phyloP scores from a whole-genome alignment of 2,888 invertebrate species.

The Pollenia amentaria region DNA sequence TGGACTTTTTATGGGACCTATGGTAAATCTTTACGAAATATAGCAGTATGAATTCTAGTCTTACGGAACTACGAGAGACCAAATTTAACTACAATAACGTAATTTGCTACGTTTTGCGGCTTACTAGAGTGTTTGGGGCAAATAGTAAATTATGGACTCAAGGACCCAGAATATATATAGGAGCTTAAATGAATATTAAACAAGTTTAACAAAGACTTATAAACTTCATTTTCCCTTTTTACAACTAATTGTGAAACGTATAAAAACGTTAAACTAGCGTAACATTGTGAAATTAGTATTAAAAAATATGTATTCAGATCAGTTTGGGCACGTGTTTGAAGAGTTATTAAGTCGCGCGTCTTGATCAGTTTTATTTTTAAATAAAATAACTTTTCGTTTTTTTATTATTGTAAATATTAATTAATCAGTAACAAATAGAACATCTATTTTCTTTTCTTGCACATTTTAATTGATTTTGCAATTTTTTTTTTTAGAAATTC shows the following conservation, averaged over 20 bases:
- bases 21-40: too few species aligned
- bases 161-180: too few species aligned
- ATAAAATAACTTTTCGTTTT: neutral
- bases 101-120: too few species aligned
- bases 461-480: neutral
- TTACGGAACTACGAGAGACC: too few species aligned
- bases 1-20: too few species aligned
- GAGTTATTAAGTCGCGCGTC: slow-evolving; percentile 6
- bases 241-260: neutral
- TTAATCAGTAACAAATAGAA: slow-evolving; percentile 1
- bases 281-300: slow-evolving; percentile 6
- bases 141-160: too few species aligned
- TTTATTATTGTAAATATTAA: neutral
- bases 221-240: too few species aligned
- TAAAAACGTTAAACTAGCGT: slow-evolving; percentile 38
- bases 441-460: neutral
- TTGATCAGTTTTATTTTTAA: neutral
- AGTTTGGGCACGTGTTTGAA: neutral
- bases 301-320: neutral
- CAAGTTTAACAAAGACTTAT: too few species aligned
- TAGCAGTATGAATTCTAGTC: too few species aligned
- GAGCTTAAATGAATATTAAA: too few species aligned
- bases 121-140: too few species aligned
- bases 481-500: neutral
- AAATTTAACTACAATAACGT: too few species aligned